Conservation (phyloP, 2,797 vertebrate genomes). For the Cossypha heuglini region DNA sequence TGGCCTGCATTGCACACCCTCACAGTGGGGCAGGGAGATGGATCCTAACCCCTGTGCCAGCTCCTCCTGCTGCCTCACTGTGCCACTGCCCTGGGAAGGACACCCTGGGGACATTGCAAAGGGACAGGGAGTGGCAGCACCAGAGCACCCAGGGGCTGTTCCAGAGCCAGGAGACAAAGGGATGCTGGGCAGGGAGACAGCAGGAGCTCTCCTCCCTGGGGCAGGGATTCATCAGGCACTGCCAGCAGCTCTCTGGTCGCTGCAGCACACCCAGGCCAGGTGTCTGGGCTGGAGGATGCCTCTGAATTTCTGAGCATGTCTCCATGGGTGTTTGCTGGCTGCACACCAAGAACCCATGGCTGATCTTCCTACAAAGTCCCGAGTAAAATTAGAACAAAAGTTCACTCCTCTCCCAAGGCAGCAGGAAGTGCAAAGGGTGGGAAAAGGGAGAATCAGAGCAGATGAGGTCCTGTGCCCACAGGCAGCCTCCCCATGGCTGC, state of each 20-base stretch:
- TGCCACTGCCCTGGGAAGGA: not conserved
- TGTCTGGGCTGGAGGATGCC: slow-evolving; percentile 61
- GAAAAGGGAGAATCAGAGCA: slow-evolving; percentile 42
- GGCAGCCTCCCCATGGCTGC: not conserved
- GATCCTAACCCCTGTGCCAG: not conserved
- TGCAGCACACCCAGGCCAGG: not conserved
- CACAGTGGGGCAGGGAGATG: rapidly evolving
- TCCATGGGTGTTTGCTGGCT: slow-evolving; percentile 67
- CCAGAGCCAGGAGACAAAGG: rapidly evolving
- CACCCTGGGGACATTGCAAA: not conserved
- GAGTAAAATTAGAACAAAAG: slow-evolving; percentile 70
- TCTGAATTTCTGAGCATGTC: slow-evolving; percentile 51
- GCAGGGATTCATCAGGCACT: not conserved
- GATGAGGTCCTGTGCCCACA: slow-evolving; percentile 41
- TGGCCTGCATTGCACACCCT: rapidly evolving
- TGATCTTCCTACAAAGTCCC: slow-evolving; percentile 63
- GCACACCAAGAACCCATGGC: slow-evolving; percentile 65
- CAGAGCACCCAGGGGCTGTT: not conserved
- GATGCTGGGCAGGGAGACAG: not conserved
- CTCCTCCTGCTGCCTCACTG: not conserved
- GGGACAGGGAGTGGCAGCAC: not conserved
- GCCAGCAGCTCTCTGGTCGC: not conserved
- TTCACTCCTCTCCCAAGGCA: slow-evolving; percentile 67
- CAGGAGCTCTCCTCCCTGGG: not conserved
- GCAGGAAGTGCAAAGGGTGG: slow-evolving; percentile 64